Evolutionary conservation across 1,140 invertebrate genomes (phyloP).

Genomic region (Ruditapes philippinarum): DNA sequence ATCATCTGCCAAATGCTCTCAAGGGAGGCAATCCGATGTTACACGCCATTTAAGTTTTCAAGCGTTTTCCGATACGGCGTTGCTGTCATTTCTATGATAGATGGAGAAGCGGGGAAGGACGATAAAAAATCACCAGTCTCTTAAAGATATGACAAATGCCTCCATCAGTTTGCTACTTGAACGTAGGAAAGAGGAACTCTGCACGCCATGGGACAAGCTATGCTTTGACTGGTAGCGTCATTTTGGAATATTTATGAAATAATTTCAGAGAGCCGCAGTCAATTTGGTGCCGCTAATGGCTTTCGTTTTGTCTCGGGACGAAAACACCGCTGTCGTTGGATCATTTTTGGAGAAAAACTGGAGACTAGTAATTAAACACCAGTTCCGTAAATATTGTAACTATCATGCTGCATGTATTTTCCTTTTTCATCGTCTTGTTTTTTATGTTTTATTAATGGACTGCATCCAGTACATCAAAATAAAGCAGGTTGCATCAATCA

Average conservation of each 20-base stretch:
- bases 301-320: slow-evolving; percentile 28
- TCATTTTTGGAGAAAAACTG: slow-evolving; percentile 26
- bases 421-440: slow-evolving; percentile 54
- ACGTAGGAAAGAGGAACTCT: slow-evolving; percentile 21
- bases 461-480: slow-evolving; percentile 38
- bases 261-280: slow-evolving; percentile 58
- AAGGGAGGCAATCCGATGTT: slow-evolving; percentile 56
- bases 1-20: slow-evolving; percentile 44
- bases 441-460: slow-evolving; percentile 50
- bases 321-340: slow-evolving; percentile 11
- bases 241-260: slow-evolving; percentile 67
- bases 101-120: slow-evolving; percentile 47
- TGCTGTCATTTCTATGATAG: slow-evolving; percentile 52
- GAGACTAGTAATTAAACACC: slow-evolving; percentile 38
- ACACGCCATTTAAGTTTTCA: slow-evolving; percentile 61
- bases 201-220: slow-evolving; percentile 54
- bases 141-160: slow-evolving; percentile 53
- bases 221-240: slow-evolving; percentile 35
- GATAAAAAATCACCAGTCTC: slow-evolving; percentile 45
- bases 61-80: slow-evolving; percentile 56
- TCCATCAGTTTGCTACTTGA: slow-evolving; percentile 47
- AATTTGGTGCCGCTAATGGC: slow-evolving; percentile 63
- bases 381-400: slow-evolving; percentile 19
- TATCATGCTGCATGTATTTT: slow-evolving; percentile 68
- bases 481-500: too few relatives aligned